phyloP scores from a whole-genome alignment of 2,797 vertebrate genomes.

The Falco columbarius region DNA sequence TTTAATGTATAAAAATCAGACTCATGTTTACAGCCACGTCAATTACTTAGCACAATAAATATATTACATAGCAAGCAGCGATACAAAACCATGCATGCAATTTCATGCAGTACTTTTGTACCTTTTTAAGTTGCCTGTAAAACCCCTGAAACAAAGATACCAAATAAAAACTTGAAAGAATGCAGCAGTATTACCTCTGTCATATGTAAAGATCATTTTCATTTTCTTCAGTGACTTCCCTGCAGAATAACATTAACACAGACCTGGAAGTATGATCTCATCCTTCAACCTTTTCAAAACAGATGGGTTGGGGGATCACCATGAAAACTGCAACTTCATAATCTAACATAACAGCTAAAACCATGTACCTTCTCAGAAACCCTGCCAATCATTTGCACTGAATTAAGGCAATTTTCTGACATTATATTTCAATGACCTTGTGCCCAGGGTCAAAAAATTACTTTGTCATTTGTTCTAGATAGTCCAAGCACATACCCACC shows the following conservation, averaged over 20 bases:
- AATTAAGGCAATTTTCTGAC: slow-evolving; percentile 10
- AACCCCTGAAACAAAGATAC: slow-evolving; percentile 17
- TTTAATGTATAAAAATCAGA: background rate
- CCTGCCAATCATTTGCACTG: background rate
- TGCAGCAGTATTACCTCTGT: background rate
- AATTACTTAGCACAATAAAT: background rate
- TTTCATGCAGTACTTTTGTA: background rate
- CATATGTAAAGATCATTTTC: slow-evolving; percentile 36
- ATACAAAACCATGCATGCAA: background rate
- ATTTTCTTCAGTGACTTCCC: slow-evolving; percentile 52
- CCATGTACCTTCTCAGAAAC: background rate
- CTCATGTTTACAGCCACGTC: background rate
- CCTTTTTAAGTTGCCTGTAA: background rate
- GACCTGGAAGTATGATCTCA: slow-evolving; percentile 37
- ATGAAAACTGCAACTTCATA: slow-evolving; percentile 19
- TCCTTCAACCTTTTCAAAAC: slow-evolving; percentile 46
- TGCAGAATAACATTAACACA: slow-evolving; percentile 23
- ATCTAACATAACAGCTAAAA: background rate
- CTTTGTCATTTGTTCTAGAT: background rate
- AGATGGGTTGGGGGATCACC: background rate
- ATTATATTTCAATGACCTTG: slow-evolving; percentile 4
- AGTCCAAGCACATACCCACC: background rate
- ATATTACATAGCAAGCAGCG: fast-evolving
- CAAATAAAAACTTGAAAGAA: slow-evolving; percentile 54
- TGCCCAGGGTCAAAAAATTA: slow-evolving; percentile 1